Conservation (phyloP, 2,888 invertebrate genomes). For the Chrysomela aeneicollis region DNA sequence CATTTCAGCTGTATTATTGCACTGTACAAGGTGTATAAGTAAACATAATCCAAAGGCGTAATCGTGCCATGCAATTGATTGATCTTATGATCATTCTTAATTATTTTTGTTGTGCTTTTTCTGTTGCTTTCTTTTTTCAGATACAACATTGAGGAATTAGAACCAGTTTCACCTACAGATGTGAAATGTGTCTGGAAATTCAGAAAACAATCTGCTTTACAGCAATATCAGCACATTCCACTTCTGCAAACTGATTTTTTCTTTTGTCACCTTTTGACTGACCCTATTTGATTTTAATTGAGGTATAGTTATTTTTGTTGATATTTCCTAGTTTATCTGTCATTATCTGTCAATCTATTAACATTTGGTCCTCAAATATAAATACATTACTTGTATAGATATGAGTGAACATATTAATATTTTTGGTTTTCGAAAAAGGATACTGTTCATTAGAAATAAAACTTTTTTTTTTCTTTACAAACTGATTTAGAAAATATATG, state of each 20-base stretch:
- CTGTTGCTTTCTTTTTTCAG: conserved; percentile 14
- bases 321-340: too few relatives aligned
- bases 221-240: conserved; percentile 11
- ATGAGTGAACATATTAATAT: too few relatives aligned
- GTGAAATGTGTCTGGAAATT: conserved; percentile 11
- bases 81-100: conserved; percentile 9
- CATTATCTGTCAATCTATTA: too few relatives aligned
- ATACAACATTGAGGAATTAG: conserved; percentile 9
- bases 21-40: conserved; percentile 14
- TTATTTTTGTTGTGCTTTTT: conserved; percentile 7
- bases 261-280: neutral
- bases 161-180: conserved; percentile 11
- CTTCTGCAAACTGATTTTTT: neutral
- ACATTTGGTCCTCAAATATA: too few relatives aligned
- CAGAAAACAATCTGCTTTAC: conserved; percentile 2
- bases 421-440: too few relatives aligned
- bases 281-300: too few relatives aligned
- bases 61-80: conserved; percentile 6
- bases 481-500: too few relatives aligned
- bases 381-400: too few relatives aligned
- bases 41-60: conserved; percentile 14
- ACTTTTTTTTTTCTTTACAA: too few relatives aligned
- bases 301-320: too few relatives aligned
- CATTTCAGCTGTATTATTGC: conserved; percentile 17
- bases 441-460: too few relatives aligned